These are phyloP conservation scores for Carlito syrichta DNA, from an alignment of 2,113 vertebrate species.

Conservation along the genomic window DNA sequence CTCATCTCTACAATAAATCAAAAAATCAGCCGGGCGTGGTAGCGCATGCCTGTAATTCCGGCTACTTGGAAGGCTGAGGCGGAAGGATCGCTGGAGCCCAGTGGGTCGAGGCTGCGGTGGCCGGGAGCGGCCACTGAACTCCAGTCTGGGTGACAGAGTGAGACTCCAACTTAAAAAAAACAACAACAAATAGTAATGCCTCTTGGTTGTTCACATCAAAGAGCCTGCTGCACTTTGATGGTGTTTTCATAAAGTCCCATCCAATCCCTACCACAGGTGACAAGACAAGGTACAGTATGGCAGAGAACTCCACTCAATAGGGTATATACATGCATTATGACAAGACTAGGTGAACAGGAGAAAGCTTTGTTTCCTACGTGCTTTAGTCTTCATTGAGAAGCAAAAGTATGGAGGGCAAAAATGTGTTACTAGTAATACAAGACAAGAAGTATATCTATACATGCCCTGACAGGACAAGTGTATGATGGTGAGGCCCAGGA, in stretches of 20 bases:
- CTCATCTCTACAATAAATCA: no score
- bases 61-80: no score
- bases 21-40: no score
- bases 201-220: not conserved
- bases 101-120: no score
- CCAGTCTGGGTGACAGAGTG: no score
- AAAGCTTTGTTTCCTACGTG: not conserved
- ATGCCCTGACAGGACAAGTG: not conserved
- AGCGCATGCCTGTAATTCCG: no score
- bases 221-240: not conserved
- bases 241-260: not conserved
- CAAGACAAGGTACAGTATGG: not conserved
- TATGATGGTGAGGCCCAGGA: slow-evolving; percentile 13
- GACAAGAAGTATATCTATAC: not conserved
- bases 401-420: not conserved
- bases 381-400: not conserved
- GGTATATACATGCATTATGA: not conserved
- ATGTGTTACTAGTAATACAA: not conserved
- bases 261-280: not conserved
- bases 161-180: no score
- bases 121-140: no score
- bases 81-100: no score
- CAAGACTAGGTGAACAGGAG: not conserved
- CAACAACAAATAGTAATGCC: not conserved
- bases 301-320: not conserved